Evolutionary conservation across 2,797 vertebrate genomes (phyloP), one percentile per base, ranked within the genome.

Genomic region (Hoplostethus mediterraneus): DNA sequence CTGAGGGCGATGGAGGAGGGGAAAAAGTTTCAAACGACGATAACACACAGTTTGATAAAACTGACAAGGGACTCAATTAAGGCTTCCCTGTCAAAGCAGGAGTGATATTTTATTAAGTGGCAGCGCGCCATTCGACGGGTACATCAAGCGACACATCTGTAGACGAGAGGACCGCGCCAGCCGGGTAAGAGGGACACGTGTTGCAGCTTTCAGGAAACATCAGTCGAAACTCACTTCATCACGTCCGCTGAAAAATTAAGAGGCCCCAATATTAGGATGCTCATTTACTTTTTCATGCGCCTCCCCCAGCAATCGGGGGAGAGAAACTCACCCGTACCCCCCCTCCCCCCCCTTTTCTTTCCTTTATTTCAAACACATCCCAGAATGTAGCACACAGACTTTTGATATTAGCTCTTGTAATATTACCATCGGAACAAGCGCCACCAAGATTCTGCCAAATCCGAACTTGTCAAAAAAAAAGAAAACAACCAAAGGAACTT

Each of bases 21-120:
- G 75, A 92, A 92, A 92, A 94, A 93, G 92, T 95, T 94, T 93
- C 92, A 93, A 93, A 89, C 74, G 83, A 87, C 55, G 74, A 84
- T 90, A 89, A 92, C 82, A 88, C 94, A 93, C 94, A 95, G 93
- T 94, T 95, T 95, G 93, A 93, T 94, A 95, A 95, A 95, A 94
- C 93, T 95, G 95, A 95, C 95, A 90, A 92, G 96, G 95, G 95
- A 95, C 90, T 94, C 92, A 96, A 95, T 95, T 95, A 95, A 94
- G 93, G 92, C 89, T 84, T 87, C 86, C 84, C 93, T 94, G 93
- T 95, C 93, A 95, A 92, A 95, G 92, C 89, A 87, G 76, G 78
- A 92, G 90, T 93, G 90, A 95, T 95, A 94, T 95, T 95, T 95
- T 95, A 95, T 95, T 95, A 95, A 95, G 94, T 88, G 92, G 88